Conservation (phyloP, 2,113 vertebrate species). For the Heliornis fulica region DNA sequence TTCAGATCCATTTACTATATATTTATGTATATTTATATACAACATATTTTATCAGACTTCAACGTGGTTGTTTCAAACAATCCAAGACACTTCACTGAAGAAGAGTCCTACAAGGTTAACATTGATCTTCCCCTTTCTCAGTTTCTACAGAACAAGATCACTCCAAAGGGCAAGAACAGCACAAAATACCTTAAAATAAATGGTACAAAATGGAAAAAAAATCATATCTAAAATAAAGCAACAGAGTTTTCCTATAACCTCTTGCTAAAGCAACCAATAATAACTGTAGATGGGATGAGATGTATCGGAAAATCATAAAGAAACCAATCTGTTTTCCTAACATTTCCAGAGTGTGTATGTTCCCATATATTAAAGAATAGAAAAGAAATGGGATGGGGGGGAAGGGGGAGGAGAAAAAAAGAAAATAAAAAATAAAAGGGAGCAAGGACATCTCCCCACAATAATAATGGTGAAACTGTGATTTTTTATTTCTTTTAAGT, state of each 20-base stretch:
- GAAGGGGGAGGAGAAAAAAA: too few relatives aligned
- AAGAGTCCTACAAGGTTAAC: neutral
- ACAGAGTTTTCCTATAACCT: neutral
- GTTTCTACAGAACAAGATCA: neutral
- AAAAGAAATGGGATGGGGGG: accelerated
- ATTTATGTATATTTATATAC: neutral
- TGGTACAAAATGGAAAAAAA: neutral
- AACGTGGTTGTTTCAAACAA: neutral
- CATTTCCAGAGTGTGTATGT: neutral
- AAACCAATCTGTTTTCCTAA: neutral
- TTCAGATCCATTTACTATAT: neutral
- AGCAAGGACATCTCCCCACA: neutral
- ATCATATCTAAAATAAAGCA: neutral
- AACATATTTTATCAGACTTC: neutral
- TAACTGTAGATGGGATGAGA: neutral
- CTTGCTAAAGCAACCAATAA: neutral
- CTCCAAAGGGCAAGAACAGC: neutral
- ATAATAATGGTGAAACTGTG: neutral
- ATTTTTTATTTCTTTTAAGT: neutral
- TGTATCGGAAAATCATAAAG: neutral
- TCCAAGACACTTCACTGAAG: neutral
- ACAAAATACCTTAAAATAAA: neutral
- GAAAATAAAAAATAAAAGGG: neutral
- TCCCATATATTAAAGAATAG: neutral
- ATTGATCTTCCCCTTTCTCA: neutral